These are phyloP conservation scores for Phrynocephalus forsythii DNA, from an alignment of 2,797 vertebrate species.

Conservation along the genomic window DNA sequence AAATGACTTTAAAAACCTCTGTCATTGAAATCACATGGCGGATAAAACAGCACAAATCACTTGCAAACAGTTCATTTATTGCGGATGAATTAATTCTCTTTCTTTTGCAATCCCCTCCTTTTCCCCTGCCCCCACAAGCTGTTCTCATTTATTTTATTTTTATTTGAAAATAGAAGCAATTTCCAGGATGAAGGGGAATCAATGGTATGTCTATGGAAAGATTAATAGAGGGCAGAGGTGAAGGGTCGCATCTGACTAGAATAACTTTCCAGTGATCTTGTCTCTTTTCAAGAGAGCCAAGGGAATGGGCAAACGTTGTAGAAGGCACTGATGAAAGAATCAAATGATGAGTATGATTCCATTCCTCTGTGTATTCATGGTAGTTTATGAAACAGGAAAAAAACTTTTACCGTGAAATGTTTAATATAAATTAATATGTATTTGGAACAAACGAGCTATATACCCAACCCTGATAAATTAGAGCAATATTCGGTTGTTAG, in stretches of 20 bases:
- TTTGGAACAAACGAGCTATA: background rate
- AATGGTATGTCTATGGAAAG: conserved; percentile 20
- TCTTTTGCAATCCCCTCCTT: conserved; percentile 9
- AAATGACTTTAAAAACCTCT: conserved; percentile 49
- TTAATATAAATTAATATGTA: background rate
- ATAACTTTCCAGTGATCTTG: conserved; percentile 37
- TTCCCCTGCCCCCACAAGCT: background rate
- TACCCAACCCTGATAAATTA: too few species aligned
- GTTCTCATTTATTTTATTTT: conserved; percentile 8
- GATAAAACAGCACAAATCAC: conserved; percentile 36
- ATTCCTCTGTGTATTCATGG: conserved; percentile 44
- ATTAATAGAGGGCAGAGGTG: conserved; percentile 46
- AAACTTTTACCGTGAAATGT: background rate
- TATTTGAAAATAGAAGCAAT: conserved; percentile 45
- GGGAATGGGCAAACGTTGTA: background rate
- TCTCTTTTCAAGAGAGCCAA: conserved; percentile 40
- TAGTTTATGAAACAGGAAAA: background rate
- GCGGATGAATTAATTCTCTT: conserved; percentile 47
- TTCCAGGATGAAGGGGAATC: conserved; percentile 38
- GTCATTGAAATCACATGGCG: conserved; percentile 13
- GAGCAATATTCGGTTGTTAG: background rate
- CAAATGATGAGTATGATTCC: conserved; percentile 5
- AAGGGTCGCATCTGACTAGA: conserved; percentile 55
- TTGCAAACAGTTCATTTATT: conserved; percentile 42
- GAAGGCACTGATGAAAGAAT: conserved; percentile 41